Conservation (phyloP, 1,140 invertebrate genomes). For the Solenopsis invicta region DNA sequence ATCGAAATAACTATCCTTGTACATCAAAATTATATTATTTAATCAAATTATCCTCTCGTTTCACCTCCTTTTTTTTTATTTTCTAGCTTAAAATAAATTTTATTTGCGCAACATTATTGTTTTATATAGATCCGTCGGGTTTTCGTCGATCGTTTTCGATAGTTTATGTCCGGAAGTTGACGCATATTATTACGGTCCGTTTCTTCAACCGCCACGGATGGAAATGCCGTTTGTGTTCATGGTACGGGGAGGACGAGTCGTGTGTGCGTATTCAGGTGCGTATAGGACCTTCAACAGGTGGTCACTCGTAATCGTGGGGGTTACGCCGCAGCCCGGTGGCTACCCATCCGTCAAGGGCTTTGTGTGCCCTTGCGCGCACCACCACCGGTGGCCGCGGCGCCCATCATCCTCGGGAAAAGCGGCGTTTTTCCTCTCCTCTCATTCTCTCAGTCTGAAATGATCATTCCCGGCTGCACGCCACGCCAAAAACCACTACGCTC, state of each 20-base stretch:
- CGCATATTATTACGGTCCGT: slow-evolving; percentile 70
- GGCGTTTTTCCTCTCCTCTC: slow-evolving; percentile 73
- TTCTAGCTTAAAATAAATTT: background rate
- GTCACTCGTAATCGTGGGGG: slow-evolving; percentile 82
- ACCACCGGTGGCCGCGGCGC: slow-evolving; percentile 73
- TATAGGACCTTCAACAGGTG: slow-evolving; percentile 84
- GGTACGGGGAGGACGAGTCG: slow-evolving; percentile 66
- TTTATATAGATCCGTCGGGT: background rate
- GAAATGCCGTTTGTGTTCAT: slow-evolving; percentile 62
- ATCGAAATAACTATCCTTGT: background rate
- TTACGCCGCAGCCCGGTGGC: slow-evolving; percentile 82
- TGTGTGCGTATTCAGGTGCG: slow-evolving; percentile 85
- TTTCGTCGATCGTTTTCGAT: background rate
- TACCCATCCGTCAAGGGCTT: slow-evolving; percentile 86
- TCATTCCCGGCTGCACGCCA: slow-evolving; percentile 18
- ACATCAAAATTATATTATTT: background rate
- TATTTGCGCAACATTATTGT: background rate
- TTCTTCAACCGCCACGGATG: slow-evolving; percentile 72
- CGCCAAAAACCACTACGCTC: slow-evolving; percentile 64
- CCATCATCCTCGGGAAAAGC: slow-evolving; percentile 80
- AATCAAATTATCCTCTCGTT: background rate
- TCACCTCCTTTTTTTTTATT: background rate
- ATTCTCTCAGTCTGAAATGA: slow-evolving; percentile 67
- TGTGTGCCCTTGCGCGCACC: slow-evolving; percentile 81
- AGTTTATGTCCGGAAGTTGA: background rate